Conservation (phyloP, 2,888 invertebrate species). For the Cylindroiulus punctatus region DNA sequence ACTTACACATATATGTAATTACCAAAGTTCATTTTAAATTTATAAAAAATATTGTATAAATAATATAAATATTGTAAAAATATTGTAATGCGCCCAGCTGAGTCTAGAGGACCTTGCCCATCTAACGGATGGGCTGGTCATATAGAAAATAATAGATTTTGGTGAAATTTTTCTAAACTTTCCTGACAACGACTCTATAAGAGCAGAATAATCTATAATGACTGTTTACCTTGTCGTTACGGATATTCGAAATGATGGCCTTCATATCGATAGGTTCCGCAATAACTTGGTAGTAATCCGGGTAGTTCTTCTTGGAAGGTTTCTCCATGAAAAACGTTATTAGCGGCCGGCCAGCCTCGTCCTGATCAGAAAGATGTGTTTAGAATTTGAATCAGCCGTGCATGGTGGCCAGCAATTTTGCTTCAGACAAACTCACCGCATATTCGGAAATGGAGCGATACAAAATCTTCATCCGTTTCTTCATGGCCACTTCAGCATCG, state of each 20-base stretch:
- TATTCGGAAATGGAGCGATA: conserved; percentile 65
- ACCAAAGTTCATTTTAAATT: no score
- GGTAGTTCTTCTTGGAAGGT: conserved; percentile 92
- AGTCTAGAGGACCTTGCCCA: no score
- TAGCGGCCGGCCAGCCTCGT: conserved; percentile 82
- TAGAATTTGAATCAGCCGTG: background rate
- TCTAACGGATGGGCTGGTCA: no score
- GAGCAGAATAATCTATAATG: no score
- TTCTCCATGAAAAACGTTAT: conserved; percentile 95
- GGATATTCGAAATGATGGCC: conserved; percentile 91
- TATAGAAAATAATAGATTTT: no score
- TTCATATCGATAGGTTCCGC: conserved; percentile 94
- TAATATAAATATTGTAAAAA: no score
- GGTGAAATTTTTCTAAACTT: no score
- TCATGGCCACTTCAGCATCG: conserved; percentile 44
- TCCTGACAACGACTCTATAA: no score
- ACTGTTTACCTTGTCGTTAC: conserved; percentile 71
- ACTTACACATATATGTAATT: no score
- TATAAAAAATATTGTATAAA: no score
- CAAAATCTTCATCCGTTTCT: conserved; percentile 53
- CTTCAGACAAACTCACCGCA: conserved; percentile 62
- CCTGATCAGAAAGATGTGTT: conserved; percentile 67
- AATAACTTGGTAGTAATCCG: conserved; percentile 95
- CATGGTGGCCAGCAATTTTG: no score
- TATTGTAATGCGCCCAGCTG: no score